Conservation (phyloP, 2,113 vertebrate genomes). For the Plestiodon gilberti region DNA sequence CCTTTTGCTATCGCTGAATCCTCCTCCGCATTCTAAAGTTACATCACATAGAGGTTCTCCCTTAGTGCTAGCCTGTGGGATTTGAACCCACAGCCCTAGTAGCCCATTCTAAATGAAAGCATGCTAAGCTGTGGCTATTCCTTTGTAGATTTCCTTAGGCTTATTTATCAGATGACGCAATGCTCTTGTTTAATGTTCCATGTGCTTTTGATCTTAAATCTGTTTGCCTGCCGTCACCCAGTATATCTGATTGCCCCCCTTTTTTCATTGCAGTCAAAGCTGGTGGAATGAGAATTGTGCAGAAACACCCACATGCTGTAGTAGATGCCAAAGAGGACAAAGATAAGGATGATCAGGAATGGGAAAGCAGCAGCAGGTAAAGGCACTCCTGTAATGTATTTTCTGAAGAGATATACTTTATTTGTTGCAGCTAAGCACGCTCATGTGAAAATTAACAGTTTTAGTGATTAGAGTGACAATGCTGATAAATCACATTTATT, state of each 20-base stretch:
- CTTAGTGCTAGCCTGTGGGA: not conserved
- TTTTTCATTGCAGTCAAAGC: conserved; percentile 87
- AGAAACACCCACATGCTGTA: conserved; percentile 87
- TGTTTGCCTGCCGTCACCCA: not conserved
- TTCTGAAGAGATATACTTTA: accelerated
- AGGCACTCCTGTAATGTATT: not conserved
- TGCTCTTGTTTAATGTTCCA: not conserved
- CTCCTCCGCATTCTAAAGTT: not conserved
- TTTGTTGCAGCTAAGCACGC: not conserved
- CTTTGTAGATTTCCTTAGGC: not conserved
- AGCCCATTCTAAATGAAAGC: not conserved
- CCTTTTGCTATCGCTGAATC: not conserved
- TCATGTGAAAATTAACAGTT: not conserved
- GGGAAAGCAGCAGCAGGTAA: conserved; percentile 90
- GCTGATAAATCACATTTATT: not conserved
- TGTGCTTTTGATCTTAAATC: not conserved
- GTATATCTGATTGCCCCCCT: not conserved
- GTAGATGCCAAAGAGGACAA: conserved; percentile 82
- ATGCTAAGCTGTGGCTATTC: not conserved
- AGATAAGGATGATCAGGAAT: conserved; percentile 90
- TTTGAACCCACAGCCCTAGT: not conserved
- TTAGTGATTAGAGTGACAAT: not conserved
- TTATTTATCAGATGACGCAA: not conserved
- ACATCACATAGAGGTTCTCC: not conserved
- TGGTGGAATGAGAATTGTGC: conserved; percentile 97